These are phyloP conservation scores for Taurulus bubalis DNA, from an alignment of 2,113 vertebrate species.

Conservation along the genomic window DNA sequence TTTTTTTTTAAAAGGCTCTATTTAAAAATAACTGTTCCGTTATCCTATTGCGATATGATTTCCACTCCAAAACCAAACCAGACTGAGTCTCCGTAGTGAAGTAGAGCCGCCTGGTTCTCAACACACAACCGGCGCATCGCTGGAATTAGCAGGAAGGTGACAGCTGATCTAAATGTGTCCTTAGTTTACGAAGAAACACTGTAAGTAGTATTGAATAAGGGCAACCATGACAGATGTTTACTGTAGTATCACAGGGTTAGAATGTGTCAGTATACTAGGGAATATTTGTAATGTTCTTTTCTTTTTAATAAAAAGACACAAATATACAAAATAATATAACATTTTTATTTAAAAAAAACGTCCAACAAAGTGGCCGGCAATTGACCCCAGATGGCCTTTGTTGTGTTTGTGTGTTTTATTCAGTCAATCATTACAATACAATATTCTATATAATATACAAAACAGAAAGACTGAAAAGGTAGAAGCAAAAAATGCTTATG, in stretches of 20 bases:
- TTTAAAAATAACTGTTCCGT: not conserved
- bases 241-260: too few species aligned
- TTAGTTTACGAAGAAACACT: conserved; percentile 24
- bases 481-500: too few species aligned
- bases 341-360: not conserved
- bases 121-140: conserved; percentile 2
- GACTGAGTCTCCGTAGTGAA: conserved; percentile 7
- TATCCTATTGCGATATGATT: too few species aligned
- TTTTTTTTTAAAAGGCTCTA: not conserved
- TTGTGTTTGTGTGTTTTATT: too few species aligned
- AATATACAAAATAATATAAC: not conserved
- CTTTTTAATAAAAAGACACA: not conserved
- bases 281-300: too few species aligned
- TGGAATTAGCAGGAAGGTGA: conserved; percentile 57
- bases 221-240: not conserved
- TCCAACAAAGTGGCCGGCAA: not conserved
- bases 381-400: not conserved
- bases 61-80: not conserved
- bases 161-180: conserved; percentile 48
- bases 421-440: too few species aligned
- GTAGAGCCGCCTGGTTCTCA: conserved; percentile 3
- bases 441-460: too few species aligned
- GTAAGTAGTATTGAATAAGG: not conserved
- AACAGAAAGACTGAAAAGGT: too few species aligned
- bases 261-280: not conserved